Conservation (phyloP, 2,797 vertebrate species). For the Danio albolineatus region DNA sequence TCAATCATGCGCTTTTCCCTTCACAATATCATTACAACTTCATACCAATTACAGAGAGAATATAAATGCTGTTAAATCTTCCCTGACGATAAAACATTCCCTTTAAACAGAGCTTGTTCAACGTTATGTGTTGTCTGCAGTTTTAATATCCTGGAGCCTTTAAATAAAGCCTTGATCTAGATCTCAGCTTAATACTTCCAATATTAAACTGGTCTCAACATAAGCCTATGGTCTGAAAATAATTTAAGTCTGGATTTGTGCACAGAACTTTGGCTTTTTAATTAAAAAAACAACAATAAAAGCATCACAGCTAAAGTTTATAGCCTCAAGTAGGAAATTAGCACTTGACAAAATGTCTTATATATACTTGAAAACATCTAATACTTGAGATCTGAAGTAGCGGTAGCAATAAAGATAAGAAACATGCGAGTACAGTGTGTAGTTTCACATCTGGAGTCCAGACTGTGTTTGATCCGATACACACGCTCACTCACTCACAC, state of each 20-base stretch:
- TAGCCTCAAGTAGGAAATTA: conserved; percentile 44
- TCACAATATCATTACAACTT: conserved; percentile 17
- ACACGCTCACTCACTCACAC: conserved; percentile 6
- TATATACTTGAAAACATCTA: not conserved
- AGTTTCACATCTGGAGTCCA: conserved; percentile 45
- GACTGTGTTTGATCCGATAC: conserved; percentile 22
- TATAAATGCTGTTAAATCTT: not conserved
- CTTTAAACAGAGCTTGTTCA: not conserved
- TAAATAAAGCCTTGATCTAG: conserved; percentile 7
- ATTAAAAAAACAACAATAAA: not conserved
- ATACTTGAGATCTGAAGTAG: conserved; percentile 11
- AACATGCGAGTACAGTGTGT: conserved; percentile 3
- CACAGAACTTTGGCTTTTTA: not conserved
- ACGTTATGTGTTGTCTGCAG: not conserved
- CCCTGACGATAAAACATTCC: conserved; percentile 29
- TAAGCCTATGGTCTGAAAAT: not conserved
- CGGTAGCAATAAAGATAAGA: conserved; percentile 13
- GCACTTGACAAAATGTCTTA: conserved; percentile 12
- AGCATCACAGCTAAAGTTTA: conserved; percentile 4
- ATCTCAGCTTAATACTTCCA: conserved; percentile 9
- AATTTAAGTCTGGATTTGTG: not conserved
- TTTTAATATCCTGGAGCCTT: conserved; percentile 9
- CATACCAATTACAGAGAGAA: conserved; percentile 1
- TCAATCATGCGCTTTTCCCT: conserved; percentile 7
- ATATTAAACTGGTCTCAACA: not conserved